Evolutionary conservation across 2,797 vertebrate genomes (phyloP).

Genomic region (Danio choprae): DNA sequence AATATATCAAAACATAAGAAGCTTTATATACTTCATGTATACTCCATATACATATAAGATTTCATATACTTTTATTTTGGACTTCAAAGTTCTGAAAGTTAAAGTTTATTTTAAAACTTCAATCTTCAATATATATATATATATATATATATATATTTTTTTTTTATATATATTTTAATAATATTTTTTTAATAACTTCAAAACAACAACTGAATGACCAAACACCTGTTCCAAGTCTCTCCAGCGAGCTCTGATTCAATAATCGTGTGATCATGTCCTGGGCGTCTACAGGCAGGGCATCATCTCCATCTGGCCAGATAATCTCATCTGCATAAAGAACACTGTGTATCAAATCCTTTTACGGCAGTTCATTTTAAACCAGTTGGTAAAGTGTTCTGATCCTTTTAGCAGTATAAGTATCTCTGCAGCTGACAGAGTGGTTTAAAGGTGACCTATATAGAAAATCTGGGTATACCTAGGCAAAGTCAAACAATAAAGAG

Average conservation of each 20-base stretch:
- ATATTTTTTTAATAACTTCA: no score
- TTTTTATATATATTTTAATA: no score
- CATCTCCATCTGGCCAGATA: constrained; percentile 94
- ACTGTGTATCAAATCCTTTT: constrained; percentile 21
- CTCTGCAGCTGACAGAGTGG: background rate
- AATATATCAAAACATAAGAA: no score
- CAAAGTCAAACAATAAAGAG: no score
- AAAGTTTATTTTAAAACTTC: no score
- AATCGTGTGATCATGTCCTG: constrained; percentile 91
- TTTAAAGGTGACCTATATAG: background rate
- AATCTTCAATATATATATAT: no score
- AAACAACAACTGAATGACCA: background rate
- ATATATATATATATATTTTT: no score
- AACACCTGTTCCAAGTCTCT: constrained; percentile 92
- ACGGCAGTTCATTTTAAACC: background rate
- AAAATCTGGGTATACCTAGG: no score
- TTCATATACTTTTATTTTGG: no score
- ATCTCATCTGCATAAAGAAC: constrained; percentile 85
- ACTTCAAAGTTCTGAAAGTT: no score
- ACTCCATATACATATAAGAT: no score
- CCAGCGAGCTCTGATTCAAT: constrained; percentile 89
- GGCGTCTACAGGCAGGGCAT: constrained; percentile 87
- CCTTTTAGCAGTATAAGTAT: constrained; percentile 5
- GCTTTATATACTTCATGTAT: no score
- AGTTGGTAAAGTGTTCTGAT: constrained; percentile 23